A percentile compares a stretch with the other conserved stretches of the same genome.
These are phyloP conservation scores for Eulithis prunata DNA, from an alignment of 2,888 invertebrate genomes.

Conservation along the genomic window DNA sequence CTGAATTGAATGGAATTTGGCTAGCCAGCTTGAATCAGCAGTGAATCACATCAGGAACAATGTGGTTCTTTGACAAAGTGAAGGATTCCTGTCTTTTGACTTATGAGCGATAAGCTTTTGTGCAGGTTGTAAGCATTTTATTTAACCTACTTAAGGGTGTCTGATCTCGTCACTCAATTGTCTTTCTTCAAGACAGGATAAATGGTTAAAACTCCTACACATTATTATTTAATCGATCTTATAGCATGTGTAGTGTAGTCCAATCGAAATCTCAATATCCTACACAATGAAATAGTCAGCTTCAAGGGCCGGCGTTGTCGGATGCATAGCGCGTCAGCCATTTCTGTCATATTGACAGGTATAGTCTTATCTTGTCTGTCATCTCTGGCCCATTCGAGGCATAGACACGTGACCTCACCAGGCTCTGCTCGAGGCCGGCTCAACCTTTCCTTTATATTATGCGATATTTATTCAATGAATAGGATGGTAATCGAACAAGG, in stretches of 20 bases:
- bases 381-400: constrained; percentile 71
- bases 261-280: constrained; percentile 21
- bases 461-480: constrained; percentile 48
- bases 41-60: constrained; percentile 42
- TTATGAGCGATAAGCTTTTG: constrained; percentile 32
- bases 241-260: too few species aligned
- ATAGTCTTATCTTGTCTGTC: constrained; percentile 68
- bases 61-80: constrained; percentile 26
- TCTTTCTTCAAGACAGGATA: background rate
- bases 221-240: constrained; percentile 4
- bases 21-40: constrained; percentile 32
- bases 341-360: constrained; percentile 44
- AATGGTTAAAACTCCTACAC: background rate
- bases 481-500: constrained; percentile 58
- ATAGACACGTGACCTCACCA: constrained; percentile 70
- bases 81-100: constrained; percentile 28
- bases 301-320: constrained; percentile 37
- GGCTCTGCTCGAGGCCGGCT: constrained; percentile 63
- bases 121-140: background rate
- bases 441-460: constrained; percentile 64
- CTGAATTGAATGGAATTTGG: constrained; percentile 31
- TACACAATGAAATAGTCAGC: constrained; percentile 29
- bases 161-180: background rate
- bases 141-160: background rate
- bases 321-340: constrained; percentile 37